Evolutionary conservation across 2,888 invertebrate species (phyloP).

Genomic region (Suillia variegata): DNA sequence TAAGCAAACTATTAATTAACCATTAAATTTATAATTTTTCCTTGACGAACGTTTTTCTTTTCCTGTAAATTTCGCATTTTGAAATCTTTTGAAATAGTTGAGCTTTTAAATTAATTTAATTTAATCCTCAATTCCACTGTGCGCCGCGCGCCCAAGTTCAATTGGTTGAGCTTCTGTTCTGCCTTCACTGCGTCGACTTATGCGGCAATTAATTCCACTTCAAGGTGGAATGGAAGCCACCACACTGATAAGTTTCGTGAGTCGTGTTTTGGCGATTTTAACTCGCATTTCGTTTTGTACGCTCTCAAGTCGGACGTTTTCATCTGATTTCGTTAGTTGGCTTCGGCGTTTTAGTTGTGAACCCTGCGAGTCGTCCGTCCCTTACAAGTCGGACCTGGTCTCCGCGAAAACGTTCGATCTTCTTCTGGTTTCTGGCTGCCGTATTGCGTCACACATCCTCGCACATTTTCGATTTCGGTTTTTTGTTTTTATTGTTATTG

Average conservation of each 20-base stretch:
- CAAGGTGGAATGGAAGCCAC: no score
- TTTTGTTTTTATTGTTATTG: no score
- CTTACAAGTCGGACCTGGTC: slow-evolving; percentile 2
- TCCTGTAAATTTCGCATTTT: no score
- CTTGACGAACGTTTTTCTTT: no score
- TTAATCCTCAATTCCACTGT: no score
- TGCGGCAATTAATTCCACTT: slow-evolving; percentile 32
- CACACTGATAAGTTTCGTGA: slow-evolving; percentile 30
- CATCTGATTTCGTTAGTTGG: slow-evolving; percentile 28
- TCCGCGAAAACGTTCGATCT: not conserved
- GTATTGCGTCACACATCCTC: slow-evolving; percentile 12
- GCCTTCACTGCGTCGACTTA: slow-evolving; percentile 22
- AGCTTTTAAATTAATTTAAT: no score
- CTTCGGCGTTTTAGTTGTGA: not conserved
- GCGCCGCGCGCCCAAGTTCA: not conserved
- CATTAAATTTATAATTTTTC: no score
- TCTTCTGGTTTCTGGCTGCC: slow-evolving; percentile 2
- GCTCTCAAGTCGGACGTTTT: slow-evolving; percentile 30
- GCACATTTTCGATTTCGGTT: slow-evolving; percentile 12
- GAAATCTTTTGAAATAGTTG: no score
- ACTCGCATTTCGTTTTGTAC: slow-evolving; percentile 29
- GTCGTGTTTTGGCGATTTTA: slow-evolving; percentile 30
- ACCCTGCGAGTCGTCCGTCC: no score
- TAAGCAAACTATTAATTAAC: no score
- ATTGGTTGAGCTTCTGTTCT: not conserved